Evolutionary conservation across 2,113 vertebrate genomes (phyloP).

Genomic region (Lutjanus erythropterus): DNA sequence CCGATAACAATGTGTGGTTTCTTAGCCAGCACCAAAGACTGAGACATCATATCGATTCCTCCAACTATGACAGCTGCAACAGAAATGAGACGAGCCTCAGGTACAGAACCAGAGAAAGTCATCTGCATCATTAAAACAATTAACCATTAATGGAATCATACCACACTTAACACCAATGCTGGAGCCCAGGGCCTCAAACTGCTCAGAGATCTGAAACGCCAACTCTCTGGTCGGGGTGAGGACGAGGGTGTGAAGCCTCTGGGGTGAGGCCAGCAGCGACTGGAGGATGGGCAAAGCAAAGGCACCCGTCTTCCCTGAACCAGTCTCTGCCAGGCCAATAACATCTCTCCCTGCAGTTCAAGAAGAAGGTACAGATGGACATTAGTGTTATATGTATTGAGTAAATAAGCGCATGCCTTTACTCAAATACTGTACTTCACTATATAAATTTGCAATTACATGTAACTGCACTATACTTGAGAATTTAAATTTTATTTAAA

Average conservation of each 20-base stretch:
- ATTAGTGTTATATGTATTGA: not conserved
- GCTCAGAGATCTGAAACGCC: constrained; percentile 97
- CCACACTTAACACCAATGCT: constrained; percentile 95
- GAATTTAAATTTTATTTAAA: not conserved
- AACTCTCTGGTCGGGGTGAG: constrained; percentile 97
- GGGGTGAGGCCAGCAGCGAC: constrained; percentile 89
- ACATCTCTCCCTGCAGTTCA: constrained; percentile 88
- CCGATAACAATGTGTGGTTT: constrained; percentile 97
- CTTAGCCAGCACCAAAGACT: constrained; percentile 95
- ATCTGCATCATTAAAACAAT: not conserved
- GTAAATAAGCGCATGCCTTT: no score
- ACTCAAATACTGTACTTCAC: no score
- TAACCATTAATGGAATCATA: constrained; percentile 68
- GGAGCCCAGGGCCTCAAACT: constrained; percentile 98
- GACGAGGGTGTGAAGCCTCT: constrained; percentile 94
- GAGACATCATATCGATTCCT: constrained; percentile 98
- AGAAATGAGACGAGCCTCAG: constrained; percentile 35
- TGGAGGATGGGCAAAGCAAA: constrained; percentile 98
- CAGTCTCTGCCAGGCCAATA: constrained; percentile 97
- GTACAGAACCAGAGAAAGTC: not conserved
- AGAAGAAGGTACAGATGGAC: not conserved
- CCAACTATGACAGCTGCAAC: constrained; percentile 94
- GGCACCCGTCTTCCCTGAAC: constrained; percentile 97
- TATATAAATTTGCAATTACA: not conserved
- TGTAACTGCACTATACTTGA: not conserved